phyloP scores from a whole-genome alignment of 2,797 vertebrate genomes.

The Hoplostethus mediterraneus region DNA sequence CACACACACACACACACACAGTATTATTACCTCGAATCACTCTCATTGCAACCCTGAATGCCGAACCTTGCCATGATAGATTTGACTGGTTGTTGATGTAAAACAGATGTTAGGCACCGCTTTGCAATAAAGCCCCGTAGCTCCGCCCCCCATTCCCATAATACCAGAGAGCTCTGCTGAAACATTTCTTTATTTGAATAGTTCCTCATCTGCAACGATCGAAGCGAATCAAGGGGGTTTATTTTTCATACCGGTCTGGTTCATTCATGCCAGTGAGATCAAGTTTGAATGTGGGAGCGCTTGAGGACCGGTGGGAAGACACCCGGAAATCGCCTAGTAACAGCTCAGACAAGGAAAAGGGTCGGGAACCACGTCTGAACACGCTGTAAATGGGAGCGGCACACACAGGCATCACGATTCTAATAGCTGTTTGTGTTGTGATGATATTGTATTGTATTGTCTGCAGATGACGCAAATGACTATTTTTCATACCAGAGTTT shows the following conservation, averaged over 20 bases:
- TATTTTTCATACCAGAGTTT: too few species aligned
- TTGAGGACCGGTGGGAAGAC: conserved; percentile 1
- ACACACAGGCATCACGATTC: too few species aligned
- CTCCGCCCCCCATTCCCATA: background rate
- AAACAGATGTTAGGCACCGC: background rate
- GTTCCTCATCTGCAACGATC: too few species aligned
- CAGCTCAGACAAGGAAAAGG: background rate
- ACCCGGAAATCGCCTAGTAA: conserved; percentile 5
- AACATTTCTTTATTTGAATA: too few species aligned
- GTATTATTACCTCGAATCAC: background rate
- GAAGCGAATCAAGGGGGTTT: too few species aligned
- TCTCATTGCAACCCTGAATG: background rate
- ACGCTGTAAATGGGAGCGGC: too few species aligned
- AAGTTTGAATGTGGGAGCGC: background rate
- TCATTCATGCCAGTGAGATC: background rate
- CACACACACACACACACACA: background rate
- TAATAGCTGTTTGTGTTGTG: too few species aligned
- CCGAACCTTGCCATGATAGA: background rate
- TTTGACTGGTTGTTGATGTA: too few species aligned
- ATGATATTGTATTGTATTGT: too few species aligned
- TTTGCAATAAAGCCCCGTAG: background rate
- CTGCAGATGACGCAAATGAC: too few species aligned
- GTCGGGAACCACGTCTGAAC: too few species aligned
- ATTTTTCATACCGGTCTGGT: background rate
- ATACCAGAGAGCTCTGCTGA: background rate